Conservation (phyloP, 2,797 vertebrate genomes). For the Artibeus jamaicensis region DNA sequence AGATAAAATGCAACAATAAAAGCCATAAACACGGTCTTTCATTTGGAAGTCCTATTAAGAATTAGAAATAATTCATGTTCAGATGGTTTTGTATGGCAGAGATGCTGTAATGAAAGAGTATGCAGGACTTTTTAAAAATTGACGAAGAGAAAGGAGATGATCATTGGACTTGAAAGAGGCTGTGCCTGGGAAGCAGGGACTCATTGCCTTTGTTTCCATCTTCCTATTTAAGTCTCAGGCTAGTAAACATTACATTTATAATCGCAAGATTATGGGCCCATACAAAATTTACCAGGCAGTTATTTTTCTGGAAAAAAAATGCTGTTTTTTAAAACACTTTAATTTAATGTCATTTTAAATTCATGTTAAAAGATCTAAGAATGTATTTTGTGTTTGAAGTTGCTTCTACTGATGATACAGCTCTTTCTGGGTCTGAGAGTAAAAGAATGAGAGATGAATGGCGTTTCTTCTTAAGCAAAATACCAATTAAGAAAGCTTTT, state of each 20-base stretch:
- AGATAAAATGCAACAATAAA: slow-evolving; percentile 67
- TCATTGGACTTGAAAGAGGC: neutral
- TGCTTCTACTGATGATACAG: neutral
- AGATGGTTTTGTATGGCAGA: slow-evolving; percentile 29
- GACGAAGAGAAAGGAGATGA: neutral
- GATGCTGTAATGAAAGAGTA: neutral
- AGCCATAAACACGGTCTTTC: slow-evolving; percentile 57
- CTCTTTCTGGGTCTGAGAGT: neutral
- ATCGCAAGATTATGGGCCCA: neutral
- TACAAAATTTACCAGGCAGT: neutral
- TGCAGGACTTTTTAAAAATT: neutral
- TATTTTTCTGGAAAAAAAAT: neutral
- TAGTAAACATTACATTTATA: neutral
- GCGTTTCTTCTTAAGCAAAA: slow-evolving; percentile 21
- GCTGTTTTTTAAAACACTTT: neutral
- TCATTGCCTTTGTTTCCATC: slow-evolving; percentile 17
- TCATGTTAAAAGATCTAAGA: slow-evolving; percentile 29
- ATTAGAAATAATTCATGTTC: slow-evolving; percentile 69
- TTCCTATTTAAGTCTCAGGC: neutral
- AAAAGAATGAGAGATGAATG: neutral
- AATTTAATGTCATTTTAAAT: slow-evolving; percentile 41
- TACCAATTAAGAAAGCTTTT: neutral
- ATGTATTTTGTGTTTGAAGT: neutral
- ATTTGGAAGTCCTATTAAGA: slow-evolving; percentile 61
- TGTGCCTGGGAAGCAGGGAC: neutral